Percentiles rank a stretch among this genome's conserved stretches.
Evolutionary conservation across 2,113 vertebrate genomes (phyloP).

Genomic region (Bombycilla garrulus): DNA sequence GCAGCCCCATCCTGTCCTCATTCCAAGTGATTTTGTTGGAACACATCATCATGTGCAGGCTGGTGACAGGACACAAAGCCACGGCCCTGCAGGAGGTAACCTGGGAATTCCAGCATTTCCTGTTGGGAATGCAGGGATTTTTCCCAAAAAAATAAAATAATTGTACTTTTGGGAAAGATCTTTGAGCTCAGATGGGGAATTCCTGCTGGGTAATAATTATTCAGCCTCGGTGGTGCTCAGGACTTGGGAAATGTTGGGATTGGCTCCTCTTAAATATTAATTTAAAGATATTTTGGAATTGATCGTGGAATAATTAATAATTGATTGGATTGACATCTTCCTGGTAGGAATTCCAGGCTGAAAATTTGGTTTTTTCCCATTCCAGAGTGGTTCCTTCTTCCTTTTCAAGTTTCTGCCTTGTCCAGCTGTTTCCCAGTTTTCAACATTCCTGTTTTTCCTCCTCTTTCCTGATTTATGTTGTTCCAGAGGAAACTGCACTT

Average conservation of each 20-base stretch:
- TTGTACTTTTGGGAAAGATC: no score
- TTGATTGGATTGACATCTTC: neutral
- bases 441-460: neutral
- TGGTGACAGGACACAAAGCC: slow-evolving; percentile 97
- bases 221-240: neutral
- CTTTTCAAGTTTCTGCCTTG: neutral
- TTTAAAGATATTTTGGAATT: neutral
- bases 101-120: neutral
- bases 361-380: neutral
- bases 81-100: slow-evolving; percentile 91
- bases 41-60: slow-evolving; percentile 98
- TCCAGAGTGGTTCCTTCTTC: neutral
- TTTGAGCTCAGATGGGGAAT: neutral
- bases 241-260: neutral
- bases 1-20: slow-evolving; percentile 96
- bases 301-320: fast-evolving
- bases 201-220: neutral
- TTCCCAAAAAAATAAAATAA: neutral
- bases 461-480: neutral
- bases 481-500: neutral
- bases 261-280: fast-evolving
- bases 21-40: slow-evolving; percentile 98
- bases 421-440: neutral
- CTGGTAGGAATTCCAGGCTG: neutral
- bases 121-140: no score